phyloP scores from a whole-genome alignment of 92 coral and sea anemone genomes.

The Palythoa grandiflora region DNA sequence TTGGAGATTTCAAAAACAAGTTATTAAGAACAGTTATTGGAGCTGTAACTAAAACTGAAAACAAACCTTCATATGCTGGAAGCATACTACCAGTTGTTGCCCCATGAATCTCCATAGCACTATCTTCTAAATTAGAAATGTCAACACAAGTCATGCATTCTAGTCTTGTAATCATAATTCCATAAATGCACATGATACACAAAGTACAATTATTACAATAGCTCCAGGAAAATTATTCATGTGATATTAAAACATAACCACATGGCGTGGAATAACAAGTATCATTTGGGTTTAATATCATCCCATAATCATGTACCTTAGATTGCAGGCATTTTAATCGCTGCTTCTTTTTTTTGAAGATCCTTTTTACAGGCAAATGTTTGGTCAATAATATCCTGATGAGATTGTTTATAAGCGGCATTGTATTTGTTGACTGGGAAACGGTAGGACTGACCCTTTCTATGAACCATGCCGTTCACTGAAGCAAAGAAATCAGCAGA shows the following conservation, averaged over 20 bases:
- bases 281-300: not conserved
- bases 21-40: constrained; percentile 10
- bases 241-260: not conserved
- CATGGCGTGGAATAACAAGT: not conserved
- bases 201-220: not conserved
- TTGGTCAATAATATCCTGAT: too few relatives aligned
- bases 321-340: too few relatives aligned
- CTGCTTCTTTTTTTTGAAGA: too few relatives aligned
- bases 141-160: not conserved
- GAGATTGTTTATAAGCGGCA: too few relatives aligned
- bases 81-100: constrained; percentile 14
- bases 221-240: not conserved
- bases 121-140: not conserved
- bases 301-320: not conserved
- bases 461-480: too few relatives aligned
- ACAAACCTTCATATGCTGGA: constrained; percentile 37
- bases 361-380: too few relatives aligned
- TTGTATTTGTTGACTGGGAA: too few relatives aligned
- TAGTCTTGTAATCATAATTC: not conserved
- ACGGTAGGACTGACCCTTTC: too few relatives aligned
- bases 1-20: constrained; percentile 33
- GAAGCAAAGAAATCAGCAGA: too few relatives aligned
- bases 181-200: not conserved
- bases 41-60: constrained; percentile 9
- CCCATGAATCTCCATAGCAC: constrained; percentile 18